Conservation (phyloP, 2,113 vertebrate species). For the Zapus hudsonius region DNA sequence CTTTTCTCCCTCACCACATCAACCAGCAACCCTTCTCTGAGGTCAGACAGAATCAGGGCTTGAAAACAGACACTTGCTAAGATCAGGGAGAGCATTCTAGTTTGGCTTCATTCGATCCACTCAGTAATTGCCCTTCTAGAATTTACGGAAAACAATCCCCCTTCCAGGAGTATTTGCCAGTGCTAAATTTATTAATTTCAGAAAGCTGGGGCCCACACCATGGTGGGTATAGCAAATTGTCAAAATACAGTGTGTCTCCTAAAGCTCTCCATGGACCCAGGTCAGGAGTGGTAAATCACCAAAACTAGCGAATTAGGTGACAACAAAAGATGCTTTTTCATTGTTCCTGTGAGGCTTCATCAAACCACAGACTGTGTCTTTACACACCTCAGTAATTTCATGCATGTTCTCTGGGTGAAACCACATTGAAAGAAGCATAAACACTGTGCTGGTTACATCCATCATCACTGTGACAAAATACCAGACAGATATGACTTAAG, state of each 20-base stretch:
- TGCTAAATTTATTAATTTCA: slow-evolving; percentile 86
- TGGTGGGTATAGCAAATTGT: slow-evolving; percentile 83
- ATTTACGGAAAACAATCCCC: slow-evolving; percentile 87
- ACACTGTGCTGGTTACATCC: neutral
- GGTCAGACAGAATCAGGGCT: neutral
- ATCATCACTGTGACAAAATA: neutral
- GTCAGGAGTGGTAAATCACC: slow-evolving; percentile 80
- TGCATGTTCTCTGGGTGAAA: slow-evolving; percentile 48
- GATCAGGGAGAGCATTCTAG: slow-evolving; percentile 69
- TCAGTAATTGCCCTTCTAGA: slow-evolving; percentile 84
- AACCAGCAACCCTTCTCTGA: neutral
- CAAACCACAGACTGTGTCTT: slow-evolving; percentile 74
- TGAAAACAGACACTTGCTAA: slow-evolving; percentile 33
- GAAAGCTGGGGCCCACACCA: slow-evolving; percentile 85
- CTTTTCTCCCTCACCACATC: neutral
- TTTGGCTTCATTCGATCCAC: slow-evolving; percentile 78
- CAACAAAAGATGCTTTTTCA: slow-evolving; percentile 75
- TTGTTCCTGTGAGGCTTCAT: slow-evolving; percentile 73
- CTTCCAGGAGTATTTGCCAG: slow-evolving; percentile 86
- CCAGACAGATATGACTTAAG: neutral
- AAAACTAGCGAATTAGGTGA: slow-evolving; percentile 74
- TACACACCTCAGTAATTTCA: slow-evolving; percentile 58
- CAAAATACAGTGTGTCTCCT: slow-evolving; percentile 83
- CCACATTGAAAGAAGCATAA: neutral
- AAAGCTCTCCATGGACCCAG: slow-evolving; percentile 81